Conservation (phyloP, 2,888 invertebrate genomes). For the Trissolcus brochymenae region DNA sequence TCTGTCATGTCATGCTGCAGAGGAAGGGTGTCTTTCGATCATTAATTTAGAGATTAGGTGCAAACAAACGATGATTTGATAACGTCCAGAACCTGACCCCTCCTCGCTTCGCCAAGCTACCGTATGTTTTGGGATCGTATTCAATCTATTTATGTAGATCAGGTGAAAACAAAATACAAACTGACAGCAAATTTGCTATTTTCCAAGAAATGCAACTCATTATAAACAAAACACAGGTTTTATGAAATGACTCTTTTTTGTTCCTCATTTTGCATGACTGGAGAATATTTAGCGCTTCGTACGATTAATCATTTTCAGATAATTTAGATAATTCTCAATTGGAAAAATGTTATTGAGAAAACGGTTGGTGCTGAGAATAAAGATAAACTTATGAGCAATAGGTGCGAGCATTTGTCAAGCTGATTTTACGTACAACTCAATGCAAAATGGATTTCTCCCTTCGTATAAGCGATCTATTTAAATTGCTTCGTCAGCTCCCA, state of each 20-base stretch:
- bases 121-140: constrained; percentile 55
- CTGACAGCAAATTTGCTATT: constrained; percentile 38
- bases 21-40: constrained; percentile 69
- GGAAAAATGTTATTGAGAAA: neutral
- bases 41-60: constrained; percentile 76
- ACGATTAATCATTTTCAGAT: too few relatives aligned
- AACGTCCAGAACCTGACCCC: constrained; percentile 69
- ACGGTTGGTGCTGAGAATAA: constrained; percentile 11
- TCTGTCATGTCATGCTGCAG: constrained; percentile 69
- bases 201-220: constrained; percentile 7
- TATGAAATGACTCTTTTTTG: neutral
- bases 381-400: constrained; percentile 41
- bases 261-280: too few relatives aligned
- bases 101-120: constrained; percentile 65
- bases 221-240: neutral
- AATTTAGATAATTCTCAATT: too few relatives aligned
- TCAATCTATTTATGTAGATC: constrained; percentile 53
- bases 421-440: constrained; percentile 51
- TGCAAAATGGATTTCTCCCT: constrained; percentile 61
- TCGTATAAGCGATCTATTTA: constrained; percentile 60
- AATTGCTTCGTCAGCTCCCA: constrained; percentile 57
- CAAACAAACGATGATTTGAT: constrained; percentile 76
- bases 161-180: constrained; percentile 38
- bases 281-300: too few relatives aligned
- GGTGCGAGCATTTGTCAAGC: constrained; percentile 44